Base-by-base conservation (phyloP, 2,113 vertebrate genomes). In the Rissa tridactyla region DNA sequence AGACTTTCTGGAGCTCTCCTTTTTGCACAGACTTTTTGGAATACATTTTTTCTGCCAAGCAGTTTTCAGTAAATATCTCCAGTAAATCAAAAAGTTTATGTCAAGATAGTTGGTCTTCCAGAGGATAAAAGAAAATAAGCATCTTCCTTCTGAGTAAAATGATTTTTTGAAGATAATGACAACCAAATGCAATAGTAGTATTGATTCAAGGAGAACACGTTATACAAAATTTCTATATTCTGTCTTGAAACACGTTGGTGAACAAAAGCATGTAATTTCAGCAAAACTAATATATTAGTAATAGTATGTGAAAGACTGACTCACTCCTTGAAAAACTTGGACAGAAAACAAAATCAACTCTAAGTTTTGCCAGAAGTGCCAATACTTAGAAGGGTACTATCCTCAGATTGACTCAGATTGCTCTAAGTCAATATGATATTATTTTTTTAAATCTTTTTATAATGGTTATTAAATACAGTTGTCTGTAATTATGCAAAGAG, bases 11-110 rank as follows among this genome's bases (percentile, higher is more conserved):
- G 68, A 92, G 34, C 19, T 79, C 13, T 91, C 14, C 16, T 92
- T 76, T 88, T 91, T 91, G 84, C 86, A 92, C 88, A 83, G 36
- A 54, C 83, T 57, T 91, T 72, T 44, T 55, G 49, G 81, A 95
- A 62, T 3, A 4, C 20, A 6, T 19, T 46, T 79, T 90, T 92
- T 68, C 82, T 36, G 57, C 44, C n/a, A 68, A 52, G 14, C 17
- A n/a, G 47, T 75, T 86, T 88, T 78, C 38, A 47, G 42, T 46
- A 38, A 77, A 44, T 57, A 42, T 36, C 9, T 87, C 23, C 69
- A 76, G 11, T 58, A 86, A 93, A 62, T 75, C n/a, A 71, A 30
- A 42, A 86, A 36, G 36, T n/a, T 58, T 57, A 21, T 21, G 15
- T 73, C 57, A 73, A n/a, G 34, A 55, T 71, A 91, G n/a, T 65